phyloP scores from a whole-genome alignment of 92 coral and sea anemone genomes.

The Palythoa grandis region DNA sequence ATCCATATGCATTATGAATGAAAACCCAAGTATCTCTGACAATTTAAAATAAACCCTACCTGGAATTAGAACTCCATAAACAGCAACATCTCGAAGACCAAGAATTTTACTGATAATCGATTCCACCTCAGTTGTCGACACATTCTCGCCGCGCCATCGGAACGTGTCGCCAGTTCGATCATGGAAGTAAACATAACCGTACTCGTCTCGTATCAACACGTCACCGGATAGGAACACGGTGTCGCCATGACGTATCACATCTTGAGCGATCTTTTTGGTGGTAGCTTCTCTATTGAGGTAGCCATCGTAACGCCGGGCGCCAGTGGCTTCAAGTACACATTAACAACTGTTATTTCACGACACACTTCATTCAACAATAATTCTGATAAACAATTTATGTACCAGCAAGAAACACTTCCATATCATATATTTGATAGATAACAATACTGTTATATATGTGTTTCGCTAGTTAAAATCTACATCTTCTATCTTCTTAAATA shows the following conservation, averaged over 20 bases:
- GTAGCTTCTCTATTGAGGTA: conserved; percentile 81
- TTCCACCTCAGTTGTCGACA: conserved; percentile 96
- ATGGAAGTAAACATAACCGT: conserved; percentile 86
- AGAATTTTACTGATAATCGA: conserved; percentile 73
- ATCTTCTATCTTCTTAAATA: no score
- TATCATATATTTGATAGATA: background rate
- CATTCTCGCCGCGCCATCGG: conserved; percentile 99
- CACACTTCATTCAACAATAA: background rate
- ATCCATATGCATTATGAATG: background rate
- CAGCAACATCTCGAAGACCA: conserved; percentile 86
- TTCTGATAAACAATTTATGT: background rate
- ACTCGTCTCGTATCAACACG: conserved; percentile 77
- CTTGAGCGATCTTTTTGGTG: conserved; percentile 68
- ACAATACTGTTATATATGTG: no score
- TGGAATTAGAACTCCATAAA: conserved; percentile 87
- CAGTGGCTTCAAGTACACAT: conserved; percentile 54
- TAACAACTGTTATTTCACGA: background rate
- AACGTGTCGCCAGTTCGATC: conserved; percentile 99
- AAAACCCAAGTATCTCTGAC: background rate
- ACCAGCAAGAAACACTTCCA: background rate
- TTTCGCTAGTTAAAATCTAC: no score
- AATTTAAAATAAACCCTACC: conserved; percentile 32
- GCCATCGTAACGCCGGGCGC: conserved; percentile 72
- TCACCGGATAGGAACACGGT: conserved; percentile 88
- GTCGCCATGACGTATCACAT: conserved; percentile 75